phyloP scores from a whole-genome alignment of 30 jellyfish, hydroid and myxozoan genomes.

The Aurelia sp. region DNA sequence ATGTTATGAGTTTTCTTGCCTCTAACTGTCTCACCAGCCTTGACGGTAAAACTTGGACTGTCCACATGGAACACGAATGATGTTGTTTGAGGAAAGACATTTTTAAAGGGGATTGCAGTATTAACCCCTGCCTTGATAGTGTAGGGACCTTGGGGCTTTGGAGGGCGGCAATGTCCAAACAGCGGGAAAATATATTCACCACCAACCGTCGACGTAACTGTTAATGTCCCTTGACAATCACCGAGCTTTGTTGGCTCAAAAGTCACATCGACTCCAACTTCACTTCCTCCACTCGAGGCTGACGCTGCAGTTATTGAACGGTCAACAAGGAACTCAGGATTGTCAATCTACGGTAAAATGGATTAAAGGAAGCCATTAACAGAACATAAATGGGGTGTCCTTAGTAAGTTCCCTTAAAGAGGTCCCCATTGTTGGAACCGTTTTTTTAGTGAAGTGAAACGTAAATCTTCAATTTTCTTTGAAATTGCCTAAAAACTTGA shows the following conservation, averaged over 20 bases:
- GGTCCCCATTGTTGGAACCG: no score
- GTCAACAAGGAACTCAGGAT: slow-evolving; percentile 85
- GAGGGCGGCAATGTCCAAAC: slow-evolving; percentile 90
- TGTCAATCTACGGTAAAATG: slow-evolving; percentile 66
- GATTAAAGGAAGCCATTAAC: no score
- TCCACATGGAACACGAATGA: slow-evolving; percentile 88
- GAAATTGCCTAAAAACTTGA: no score
- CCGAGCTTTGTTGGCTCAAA: slow-evolving; percentile 94
- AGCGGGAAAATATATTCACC: slow-evolving; percentile 97
- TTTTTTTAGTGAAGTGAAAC: no score
- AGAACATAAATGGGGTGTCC: no score
- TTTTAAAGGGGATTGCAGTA: slow-evolving; percentile 91
- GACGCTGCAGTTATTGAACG: slow-evolving; percentile 96
- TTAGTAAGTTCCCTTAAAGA: no score
- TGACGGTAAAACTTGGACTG: slow-evolving; percentile 84
- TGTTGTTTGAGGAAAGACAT: slow-evolving; percentile 90
- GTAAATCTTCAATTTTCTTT: no score
- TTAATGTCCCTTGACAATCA: slow-evolving; percentile 62
- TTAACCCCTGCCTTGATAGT: slow-evolving; percentile 90
- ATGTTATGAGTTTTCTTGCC: slow-evolving; percentile 90
- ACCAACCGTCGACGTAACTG: slow-evolving; percentile 82
- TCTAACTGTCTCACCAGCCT: slow-evolving; percentile 89
- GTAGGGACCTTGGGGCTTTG: slow-evolving; percentile 98
- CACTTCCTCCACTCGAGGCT: slow-evolving; percentile 96
- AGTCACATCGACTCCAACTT: slow-evolving; percentile 94